These are phyloP conservation scores for Acronicta psi DNA, from an alignment of 2,888 invertebrate genomes.

Conservation along the genomic window DNA sequence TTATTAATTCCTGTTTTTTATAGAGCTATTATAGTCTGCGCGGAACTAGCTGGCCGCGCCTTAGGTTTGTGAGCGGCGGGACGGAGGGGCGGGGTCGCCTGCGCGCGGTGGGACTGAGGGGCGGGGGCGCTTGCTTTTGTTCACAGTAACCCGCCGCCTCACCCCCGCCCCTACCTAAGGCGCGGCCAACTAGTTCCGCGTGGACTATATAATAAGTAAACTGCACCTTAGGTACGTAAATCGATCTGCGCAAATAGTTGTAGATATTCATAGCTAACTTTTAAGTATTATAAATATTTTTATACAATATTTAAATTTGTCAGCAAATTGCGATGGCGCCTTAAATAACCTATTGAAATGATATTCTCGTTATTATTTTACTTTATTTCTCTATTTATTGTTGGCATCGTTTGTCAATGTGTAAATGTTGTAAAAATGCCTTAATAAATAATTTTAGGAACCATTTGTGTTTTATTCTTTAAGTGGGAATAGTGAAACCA, in stretches of 20 bases:
- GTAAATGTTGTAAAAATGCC: constrained; percentile 48
- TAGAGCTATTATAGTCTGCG: not conserved
- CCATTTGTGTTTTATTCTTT: constrained; percentile 11
- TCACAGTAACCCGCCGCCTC: too few relatives aligned
- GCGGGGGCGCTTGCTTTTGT: too few relatives aligned
- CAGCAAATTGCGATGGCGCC: not conserved
- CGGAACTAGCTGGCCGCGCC: too few relatives aligned
- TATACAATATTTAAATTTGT: constrained; percentile 1
- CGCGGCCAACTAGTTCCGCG: too few relatives aligned
- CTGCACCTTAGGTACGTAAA: not conserved
- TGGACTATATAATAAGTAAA: too few relatives aligned
- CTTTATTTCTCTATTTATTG: too few relatives aligned
- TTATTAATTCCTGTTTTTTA: not conserved
- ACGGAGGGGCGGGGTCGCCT: too few relatives aligned
- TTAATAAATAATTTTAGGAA: constrained; percentile 36
- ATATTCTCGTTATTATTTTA: not conserved
- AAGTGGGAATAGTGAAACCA: constrained; percentile 35
- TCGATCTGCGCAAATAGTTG: not conserved
- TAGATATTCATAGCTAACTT: not conserved
- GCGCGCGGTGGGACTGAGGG: too few relatives aligned
- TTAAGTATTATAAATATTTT: constrained; percentile 7
- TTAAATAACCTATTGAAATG: constrained; percentile 1
- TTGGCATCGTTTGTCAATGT: constrained; percentile 27
- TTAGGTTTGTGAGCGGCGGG: too few relatives aligned
- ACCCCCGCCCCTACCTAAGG: too few relatives aligned